Evolutionary conservation across 2,797 vertebrate genomes (phyloP), one percentile per base, ranked within the genome.

Genomic region (Lagorchestes hirsutus): DNA sequence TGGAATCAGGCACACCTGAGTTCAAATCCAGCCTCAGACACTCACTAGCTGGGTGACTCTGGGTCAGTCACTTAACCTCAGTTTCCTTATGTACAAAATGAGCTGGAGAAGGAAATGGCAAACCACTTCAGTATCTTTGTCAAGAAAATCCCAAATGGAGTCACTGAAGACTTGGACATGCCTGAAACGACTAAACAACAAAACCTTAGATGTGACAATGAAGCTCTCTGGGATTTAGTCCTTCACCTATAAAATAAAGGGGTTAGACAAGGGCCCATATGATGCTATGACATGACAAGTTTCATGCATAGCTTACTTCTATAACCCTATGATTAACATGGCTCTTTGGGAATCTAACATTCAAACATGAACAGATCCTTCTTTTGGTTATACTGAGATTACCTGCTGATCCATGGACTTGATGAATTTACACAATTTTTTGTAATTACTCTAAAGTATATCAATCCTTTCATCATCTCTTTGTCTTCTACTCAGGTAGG

Each of bases 381-480:
- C 94, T 92, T 74, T 93, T 54, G 90, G 92, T 27, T 22, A 50
- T 92, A 22, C 74, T 82, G 95, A 94, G 92, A 55, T 9, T 57
- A 94, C 40, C 9, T 50, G 40, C 74, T 50, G 22, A 93, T 57
- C 50, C 91, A 62, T 54, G 57, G 57, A 14, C 54, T 96, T 34
- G 90, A 87, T 40, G 93, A 62, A 93, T 56, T 62, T 40, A 82
- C 62, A 54, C 52, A 92, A 93, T 57, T 10, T 11, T 92, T 92
- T 96, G 18, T 27, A 96, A 95, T 58, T 29, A 24, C 90, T 90
- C 95, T 40, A 8, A 96, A 94, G 50, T 46, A 93, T 46, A 18
- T 24, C 0, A 5, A 57, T 50, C 13, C 82, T 94, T 55, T 24
- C 82, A 92, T 22, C 9, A 22, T 46, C 74, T 87, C 74, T 87